Base-by-base conservation (phyloP, 2,888 invertebrate genomes). In the Campoplex nolae region DNA sequence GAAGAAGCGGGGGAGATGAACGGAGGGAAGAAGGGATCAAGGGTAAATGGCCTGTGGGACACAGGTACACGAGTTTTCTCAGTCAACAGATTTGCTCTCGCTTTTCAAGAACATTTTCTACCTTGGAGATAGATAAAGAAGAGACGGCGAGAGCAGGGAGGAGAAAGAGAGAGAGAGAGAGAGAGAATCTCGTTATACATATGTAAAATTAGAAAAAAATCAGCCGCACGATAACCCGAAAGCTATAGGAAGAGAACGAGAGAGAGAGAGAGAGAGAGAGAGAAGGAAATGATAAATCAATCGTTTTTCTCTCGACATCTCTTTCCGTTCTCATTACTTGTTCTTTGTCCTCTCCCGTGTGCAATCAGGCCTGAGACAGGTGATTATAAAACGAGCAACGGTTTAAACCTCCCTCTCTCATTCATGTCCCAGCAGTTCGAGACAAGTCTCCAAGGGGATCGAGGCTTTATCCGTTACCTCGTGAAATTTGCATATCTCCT, bases 291-390 rank as follows among this genome's bases (percentile, higher is more conserved):
- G 74, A 51, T 75, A 62, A 83, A 86, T 83, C 85, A 86, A 75
- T 79, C 83, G 78, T 67, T 73, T 56, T 76, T 73, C 71, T 32
- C 62, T 48, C 45, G 73, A 62, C 76, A 16, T 51, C 8, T 54
- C 23, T 56, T 23, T 32, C 54, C 32, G 23, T 48, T 32, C 18
- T 70, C 71, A 16, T 13, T 32, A n/a, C 48, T 56, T 35, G 16
- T 32, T 4, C 65, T 65, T 54, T 54, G 70, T 78, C 16, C 54
- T 77, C 80, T 75, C 74, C 70, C 84, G 38, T 38, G 75, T 62
- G 78, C 87, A 79, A 87, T 87, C 84, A 87, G 84, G 81, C 62
- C 68, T 23, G 51, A 48, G 84, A 87, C 87, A 87, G 87, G 87
- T 87, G 82, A 87, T 87, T 87, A 84, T 82, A 78, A 84, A 87